Conservation (phyloP, 64 coral and sea anemone genomes). For the Montipora cactus region DNA sequence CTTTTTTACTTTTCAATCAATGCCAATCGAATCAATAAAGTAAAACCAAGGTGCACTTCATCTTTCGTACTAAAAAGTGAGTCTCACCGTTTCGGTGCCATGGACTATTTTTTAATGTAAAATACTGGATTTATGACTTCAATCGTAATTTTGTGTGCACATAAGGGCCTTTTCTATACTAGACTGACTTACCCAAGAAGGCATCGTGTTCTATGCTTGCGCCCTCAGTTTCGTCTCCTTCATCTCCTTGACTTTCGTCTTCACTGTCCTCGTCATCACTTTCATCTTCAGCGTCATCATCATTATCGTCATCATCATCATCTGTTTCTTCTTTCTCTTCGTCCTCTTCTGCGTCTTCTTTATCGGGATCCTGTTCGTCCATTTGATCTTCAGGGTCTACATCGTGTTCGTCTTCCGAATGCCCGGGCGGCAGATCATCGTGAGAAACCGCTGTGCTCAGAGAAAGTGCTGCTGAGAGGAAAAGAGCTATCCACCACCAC, state of each 20-base stretch:
- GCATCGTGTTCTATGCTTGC: conserved; percentile 58
- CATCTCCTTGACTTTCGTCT: conserved; percentile 58
- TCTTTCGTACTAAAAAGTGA: too few relatives aligned
- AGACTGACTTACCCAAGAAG: conserved; percentile 62
- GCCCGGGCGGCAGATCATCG: conserved; percentile 28
- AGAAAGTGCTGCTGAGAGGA: not conserved
- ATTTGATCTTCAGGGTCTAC: conserved; percentile 55
- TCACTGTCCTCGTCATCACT: conserved; percentile 45
- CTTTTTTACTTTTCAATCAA: too few relatives aligned
- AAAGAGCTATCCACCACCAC: conserved; percentile 3
- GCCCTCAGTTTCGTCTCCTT: conserved; percentile 57
- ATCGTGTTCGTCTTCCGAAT: conserved; percentile 70
- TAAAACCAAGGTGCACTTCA: too few relatives aligned
- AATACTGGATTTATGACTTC: too few relatives aligned
- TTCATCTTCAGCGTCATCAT: conserved; percentile 47
- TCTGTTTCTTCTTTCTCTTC: conserved; percentile 29
- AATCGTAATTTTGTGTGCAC: too few relatives aligned
- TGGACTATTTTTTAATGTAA: too few relatives aligned
- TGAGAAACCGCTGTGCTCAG: not conserved
- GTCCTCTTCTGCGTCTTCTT: conserved; percentile 26
- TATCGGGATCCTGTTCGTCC: conserved; percentile 37
- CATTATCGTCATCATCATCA: conserved; percentile 30
- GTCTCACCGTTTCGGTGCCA: too few relatives aligned
- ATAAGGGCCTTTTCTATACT: not conserved
- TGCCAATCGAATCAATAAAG: too few relatives aligned